Base-by-base conservation (phyloP, 2,888 invertebrate species). In the Caenorhabditis doughertyi region DNA sequence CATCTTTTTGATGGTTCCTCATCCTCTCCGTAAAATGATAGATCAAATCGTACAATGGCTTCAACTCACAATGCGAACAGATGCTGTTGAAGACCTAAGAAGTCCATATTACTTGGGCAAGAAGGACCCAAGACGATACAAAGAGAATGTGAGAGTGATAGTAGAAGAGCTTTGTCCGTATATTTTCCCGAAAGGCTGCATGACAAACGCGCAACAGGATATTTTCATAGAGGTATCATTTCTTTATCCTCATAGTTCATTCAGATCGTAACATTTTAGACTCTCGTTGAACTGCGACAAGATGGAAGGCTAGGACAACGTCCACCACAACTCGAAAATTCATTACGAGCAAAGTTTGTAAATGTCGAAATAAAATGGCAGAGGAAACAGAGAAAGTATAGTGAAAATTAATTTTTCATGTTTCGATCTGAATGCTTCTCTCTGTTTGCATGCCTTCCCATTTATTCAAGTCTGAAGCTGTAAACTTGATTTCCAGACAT, bases 71-170 rank as follows among this genome's bases (percentile, higher is more conserved):
- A 27, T 79, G 47, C 42, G 70, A 44, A 60, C 79, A 2, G 79
- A 79, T 32, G 70, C 79, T 3, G 83, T 79, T 0, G 83, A 73
- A 51, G 83, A 83, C 51, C 56, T 83, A 8, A 64, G 83, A 55
- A 79, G 83, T 62, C 83, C 83, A 2, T 83, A 71, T 51, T 83
- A 83, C 60, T 49, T 83, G n/a, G 79, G 79, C 25, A 32, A 51
- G 56, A 79, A 68, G n/a, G 82, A 79, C 32, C 74, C 79, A n/a
- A 32, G 58, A 11, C 64, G 65, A 25, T 65, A 73, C 42, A 79
- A 80, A 29, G 79, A 83, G 23, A 83, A 83, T 29, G 65, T 65
- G 9, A 58, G 56, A 9, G 79, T 83, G 9, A 83, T 83, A 39
- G 27, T 79, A 5, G 79, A 74, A 16, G 83, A 83, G 51, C 39